These are phyloP conservation scores for Yponomeuta plumbellus DNA, from an alignment of 2,888 invertebrate species.

Conservation along the genomic window DNA sequence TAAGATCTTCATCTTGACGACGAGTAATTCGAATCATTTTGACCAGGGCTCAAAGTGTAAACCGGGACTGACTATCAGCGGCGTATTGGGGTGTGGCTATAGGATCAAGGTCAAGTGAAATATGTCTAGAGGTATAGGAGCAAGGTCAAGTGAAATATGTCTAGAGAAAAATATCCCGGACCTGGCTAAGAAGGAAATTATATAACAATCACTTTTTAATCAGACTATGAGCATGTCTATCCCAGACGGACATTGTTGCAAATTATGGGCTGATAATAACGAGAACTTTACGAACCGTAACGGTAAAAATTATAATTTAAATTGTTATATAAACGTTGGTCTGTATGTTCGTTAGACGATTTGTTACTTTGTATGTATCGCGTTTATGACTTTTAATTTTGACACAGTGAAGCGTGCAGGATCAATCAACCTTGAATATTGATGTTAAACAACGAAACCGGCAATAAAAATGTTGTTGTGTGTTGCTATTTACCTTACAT, in stretches of 20 bases:
- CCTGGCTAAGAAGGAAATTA: too few relatives aligned
- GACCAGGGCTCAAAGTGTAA: too few relatives aligned
- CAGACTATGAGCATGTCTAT: not conserved
- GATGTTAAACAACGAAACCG: not conserved
- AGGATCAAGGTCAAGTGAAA: too few relatives aligned
- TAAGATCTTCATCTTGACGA: too few relatives aligned
- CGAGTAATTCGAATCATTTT: too few relatives aligned
- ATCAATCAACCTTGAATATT: slow-evolving; percentile 9
- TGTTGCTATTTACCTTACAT: too few relatives aligned
- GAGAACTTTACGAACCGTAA: slow-evolving; percentile 49
- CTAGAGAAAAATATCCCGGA: too few relatives aligned
- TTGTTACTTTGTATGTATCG: slow-evolving; percentile 12
- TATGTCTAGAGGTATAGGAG: too few relatives aligned
- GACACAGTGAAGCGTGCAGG: slow-evolving; percentile 10
- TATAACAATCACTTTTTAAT: too few relatives aligned
- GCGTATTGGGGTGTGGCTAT: too few relatives aligned
- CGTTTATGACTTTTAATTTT: slow-evolving; percentile 15
- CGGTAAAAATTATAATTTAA: slow-evolving; percentile 36
- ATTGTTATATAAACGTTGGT: slow-evolving; percentile 33
- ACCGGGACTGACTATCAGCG: too few relatives aligned
- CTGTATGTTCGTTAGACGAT: slow-evolving; percentile 2
- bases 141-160: too few relatives aligned
- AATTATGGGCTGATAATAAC: slow-evolving; percentile 15
- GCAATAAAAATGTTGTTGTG: not conserved
- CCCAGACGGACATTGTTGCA: slow-evolving; percentile 18